Base-by-base conservation (phyloP, 2,113 vertebrate genomes). In the Percopsis transmontana region DNA sequence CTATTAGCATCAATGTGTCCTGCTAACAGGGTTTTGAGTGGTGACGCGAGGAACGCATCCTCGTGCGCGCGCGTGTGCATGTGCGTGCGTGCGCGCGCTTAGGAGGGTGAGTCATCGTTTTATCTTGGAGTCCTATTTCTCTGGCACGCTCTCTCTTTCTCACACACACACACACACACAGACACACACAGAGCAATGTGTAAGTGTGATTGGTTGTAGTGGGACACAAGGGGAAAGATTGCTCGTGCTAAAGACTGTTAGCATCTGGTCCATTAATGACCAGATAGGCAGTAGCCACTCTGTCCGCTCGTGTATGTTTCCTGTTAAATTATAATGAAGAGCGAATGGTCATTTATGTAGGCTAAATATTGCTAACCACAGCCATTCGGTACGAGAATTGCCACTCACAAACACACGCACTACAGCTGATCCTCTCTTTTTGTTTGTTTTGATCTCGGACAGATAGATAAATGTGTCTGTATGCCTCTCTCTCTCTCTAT, bases 1-100 rank as follows among this genome's bases (percentile, higher is more conserved):
- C 83, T 85, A 82, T 88, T 87, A 85, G 76, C 80, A 76, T 78
- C 72, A 71, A 54, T 58, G 69, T 80, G 61, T 48, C 6, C 53
- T 45, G 2, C 80, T 85, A 85, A 86, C 80, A 42, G 69, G 74
- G 51, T 82, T 82, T 68, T 72, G 74, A 80, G 70, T 72, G 68
- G 85, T 85, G 87, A 77, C 14, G 64, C 42, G 59, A 76, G 62
- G 70, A 70, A 23, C 65, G 68, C 62, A 56, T 81, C 44, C 77
- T 77, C 71, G 67, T 62, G 76, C 58, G 70, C 8, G 45, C 77
- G 74, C 69, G 58, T 42, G 63, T 24, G 54, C 16, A 63, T 65
- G 69, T 66, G 70, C 60, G 58, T 81, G 50, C 75, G 79, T 73
- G 69, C 61, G 76, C 52, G 72, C 8, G 20, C 16, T 47, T 15